Percentiles rank a stretch among this genome's conserved stretches.
Evolutionary conservation across 2,113 vertebrate genomes (phyloP).

Genomic region (Orycteropus afer): DNA sequence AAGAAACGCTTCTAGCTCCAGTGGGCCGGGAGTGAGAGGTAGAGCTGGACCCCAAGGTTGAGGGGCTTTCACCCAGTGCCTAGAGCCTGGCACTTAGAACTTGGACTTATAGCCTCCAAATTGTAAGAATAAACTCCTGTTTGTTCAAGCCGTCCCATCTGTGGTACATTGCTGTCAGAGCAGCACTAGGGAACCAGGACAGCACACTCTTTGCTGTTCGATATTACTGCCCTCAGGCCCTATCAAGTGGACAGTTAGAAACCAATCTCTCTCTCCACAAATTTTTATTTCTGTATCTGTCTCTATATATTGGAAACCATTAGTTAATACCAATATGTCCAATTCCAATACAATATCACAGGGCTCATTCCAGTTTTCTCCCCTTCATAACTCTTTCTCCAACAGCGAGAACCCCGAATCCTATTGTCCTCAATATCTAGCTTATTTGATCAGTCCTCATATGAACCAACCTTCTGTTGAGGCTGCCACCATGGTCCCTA

Average conservation of each 20-base stretch:
- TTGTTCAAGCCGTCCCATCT: too few species aligned
- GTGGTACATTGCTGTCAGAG: too few species aligned
- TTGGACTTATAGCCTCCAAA: too few species aligned
- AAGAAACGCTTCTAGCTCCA: too few species aligned
- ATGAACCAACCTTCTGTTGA: background rate
- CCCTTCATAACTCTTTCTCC: conserved; percentile 3
- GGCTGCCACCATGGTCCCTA: background rate
- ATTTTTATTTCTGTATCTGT: background rate
- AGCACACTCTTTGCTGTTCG: background rate
- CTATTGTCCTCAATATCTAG: background rate
- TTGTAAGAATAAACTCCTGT: too few species aligned
- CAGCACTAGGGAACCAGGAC: too few species aligned
- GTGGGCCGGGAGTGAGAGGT: too few species aligned
- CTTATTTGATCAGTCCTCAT: background rate
- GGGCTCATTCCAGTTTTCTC: background rate
- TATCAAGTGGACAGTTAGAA: background rate
- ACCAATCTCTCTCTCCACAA: background rate
- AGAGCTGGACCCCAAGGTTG: too few species aligned
- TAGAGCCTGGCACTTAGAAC: too few species aligned
- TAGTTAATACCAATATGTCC: background rate
- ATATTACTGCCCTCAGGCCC: background rate
- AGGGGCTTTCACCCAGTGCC: too few species aligned
- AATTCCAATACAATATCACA: background rate
- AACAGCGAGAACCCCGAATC: background rate
- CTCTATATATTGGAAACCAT: background rate